Percentiles rank a stretch among this genome's conserved stretches.
phyloP scores from a whole-genome alignment of 2,797 vertebrate genomes.

The Tolypeutes matacus region DNA sequence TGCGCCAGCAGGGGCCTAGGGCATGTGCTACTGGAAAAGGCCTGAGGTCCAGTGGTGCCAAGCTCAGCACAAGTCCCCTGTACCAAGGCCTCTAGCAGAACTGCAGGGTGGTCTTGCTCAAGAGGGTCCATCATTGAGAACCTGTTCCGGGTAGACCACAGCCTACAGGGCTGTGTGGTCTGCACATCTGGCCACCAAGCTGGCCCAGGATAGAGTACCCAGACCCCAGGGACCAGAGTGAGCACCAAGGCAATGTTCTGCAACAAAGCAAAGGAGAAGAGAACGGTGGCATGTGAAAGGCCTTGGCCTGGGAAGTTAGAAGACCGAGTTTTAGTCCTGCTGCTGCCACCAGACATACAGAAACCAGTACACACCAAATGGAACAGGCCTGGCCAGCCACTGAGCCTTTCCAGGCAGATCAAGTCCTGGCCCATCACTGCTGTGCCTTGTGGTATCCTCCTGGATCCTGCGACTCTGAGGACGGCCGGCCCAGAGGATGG shows the following conservation, averaged over 20 bases:
- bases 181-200: neutral
- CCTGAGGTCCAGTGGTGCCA: no score
- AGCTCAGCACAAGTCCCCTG: neutral
- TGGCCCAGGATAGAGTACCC: neutral
- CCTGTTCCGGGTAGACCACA: neutral
- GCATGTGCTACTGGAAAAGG: no score
- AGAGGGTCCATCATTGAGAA: neutral
- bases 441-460: neutral
- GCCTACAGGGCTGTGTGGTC: neutral
- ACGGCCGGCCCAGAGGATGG: neutral
- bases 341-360: neutral
- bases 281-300: neutral
- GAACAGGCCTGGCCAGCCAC: rapidly evolving
- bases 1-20: no score
- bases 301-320: neutral
- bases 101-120: neutral
- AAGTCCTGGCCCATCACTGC: neutral
- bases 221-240: neutral
- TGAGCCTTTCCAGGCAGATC: neutral
- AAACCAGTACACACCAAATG: neutral
- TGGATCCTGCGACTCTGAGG: neutral
- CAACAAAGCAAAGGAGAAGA: neutral
- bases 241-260: neutral
- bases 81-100: neutral
- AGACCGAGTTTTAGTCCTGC: neutral